These are phyloP conservation scores for Choristoneura rosaceana DNA, from an alignment of 2,888 invertebrate genomes.

Conservation along the genomic window DNA sequence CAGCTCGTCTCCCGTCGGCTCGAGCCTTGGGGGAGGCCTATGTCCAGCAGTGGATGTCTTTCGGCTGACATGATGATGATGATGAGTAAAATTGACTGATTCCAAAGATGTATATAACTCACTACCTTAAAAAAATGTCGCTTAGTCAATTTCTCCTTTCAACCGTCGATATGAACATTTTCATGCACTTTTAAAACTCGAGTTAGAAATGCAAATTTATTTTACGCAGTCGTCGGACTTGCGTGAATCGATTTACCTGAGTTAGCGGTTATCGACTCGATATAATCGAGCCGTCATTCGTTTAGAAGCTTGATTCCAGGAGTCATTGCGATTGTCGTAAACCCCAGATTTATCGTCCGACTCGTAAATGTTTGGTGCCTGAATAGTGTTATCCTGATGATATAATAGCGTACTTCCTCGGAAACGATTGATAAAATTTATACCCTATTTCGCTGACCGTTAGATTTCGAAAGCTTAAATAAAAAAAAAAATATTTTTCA, in stretches of 20 bases:
- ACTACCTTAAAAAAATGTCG: too few species aligned
- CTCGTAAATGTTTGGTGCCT: background rate
- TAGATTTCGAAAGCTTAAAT: background rate
- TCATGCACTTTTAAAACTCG: too few species aligned
- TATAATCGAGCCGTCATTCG: background rate
- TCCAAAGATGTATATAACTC: too few species aligned
- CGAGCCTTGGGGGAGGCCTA: too few species aligned
- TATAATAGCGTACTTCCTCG: background rate
- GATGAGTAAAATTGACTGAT: too few species aligned
- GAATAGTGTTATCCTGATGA: conserved; percentile 9
- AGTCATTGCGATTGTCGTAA: background rate
- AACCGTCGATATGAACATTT: too few species aligned
- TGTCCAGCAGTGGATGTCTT: too few species aligned
- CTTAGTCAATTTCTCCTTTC: too few species aligned
- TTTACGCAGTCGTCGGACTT: background rate
- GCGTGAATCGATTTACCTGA: conserved; percentile 5
- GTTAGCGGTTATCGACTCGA: conserved; percentile 4
- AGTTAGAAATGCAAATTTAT: too few species aligned
- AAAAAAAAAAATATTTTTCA: too few species aligned
- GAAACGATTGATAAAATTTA: conserved; percentile 1
- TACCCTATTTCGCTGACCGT: background rate
- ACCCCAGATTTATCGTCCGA: background rate
- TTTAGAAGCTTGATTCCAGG: background rate
- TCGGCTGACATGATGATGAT: too few species aligned
- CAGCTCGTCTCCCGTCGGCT: too few species aligned